phyloP scores from a whole-genome alignment of 2,888 invertebrate genomes.

The Automeris io region DNA sequence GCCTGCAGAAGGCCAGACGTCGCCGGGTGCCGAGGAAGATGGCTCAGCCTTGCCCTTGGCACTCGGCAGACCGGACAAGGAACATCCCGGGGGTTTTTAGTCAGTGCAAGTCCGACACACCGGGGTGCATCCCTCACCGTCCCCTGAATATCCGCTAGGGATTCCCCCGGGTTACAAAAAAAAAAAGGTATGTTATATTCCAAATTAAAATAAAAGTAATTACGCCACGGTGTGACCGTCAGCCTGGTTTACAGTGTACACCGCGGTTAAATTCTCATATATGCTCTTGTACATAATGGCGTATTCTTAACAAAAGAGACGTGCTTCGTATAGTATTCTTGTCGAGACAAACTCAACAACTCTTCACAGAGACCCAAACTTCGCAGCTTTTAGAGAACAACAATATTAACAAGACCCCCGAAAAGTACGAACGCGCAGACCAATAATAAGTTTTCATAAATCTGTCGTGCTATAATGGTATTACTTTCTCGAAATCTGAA shows the following conservation, averaged over 20 bases:
- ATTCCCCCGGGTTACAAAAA: too few relatives aligned
- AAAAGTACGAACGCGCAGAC: background rate
- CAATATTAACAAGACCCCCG: background rate
- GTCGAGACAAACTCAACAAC: conserved; percentile 15
- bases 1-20: too few relatives aligned
- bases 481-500: background rate
- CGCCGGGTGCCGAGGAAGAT: too few relatives aligned
- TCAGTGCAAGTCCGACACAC: too few relatives aligned
- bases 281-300: conserved; percentile 41
- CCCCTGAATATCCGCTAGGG: too few relatives aligned
- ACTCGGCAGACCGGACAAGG: too few relatives aligned
- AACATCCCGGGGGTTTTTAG: too few relatives aligned
- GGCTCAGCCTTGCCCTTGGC: too few relatives aligned
- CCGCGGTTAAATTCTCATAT: conserved; percentile 30
- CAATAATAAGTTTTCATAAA: background rate
- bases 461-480: background rate
- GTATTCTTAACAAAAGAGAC: conserved; percentile 40
- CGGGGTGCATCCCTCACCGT: too few relatives aligned
- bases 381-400: background rate
- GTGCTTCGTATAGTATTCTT: conserved; percentile 18
- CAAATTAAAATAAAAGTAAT: background rate
- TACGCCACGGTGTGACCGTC: conserved; percentile 28
- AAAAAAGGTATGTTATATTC: too few relatives aligned
- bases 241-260: conserved; percentile 17
- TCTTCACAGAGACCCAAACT: conserved; percentile 11